phyloP scores from a whole-genome alignment of 2,888 invertebrate species.

The Limnephilus auricula region DNA sequence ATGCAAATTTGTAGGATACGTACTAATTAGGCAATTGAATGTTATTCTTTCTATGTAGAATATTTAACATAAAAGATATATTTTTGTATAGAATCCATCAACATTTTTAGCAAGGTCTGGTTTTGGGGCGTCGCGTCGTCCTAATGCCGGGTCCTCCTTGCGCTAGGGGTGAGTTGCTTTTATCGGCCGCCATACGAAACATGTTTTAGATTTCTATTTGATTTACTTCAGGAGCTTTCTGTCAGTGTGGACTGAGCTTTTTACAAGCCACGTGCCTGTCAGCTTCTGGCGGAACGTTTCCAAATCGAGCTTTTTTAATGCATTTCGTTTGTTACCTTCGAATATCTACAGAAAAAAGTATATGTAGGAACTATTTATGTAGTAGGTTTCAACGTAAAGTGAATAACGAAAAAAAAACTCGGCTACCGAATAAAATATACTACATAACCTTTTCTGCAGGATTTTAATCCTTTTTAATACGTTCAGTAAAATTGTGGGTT shows the following conservation, averaged over 20 bases:
- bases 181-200: slow-evolving; percentile 41
- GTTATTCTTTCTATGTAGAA: too few relatives aligned
- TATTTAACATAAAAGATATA: too few relatives aligned
- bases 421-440: too few relatives aligned
- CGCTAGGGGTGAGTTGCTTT: slow-evolving; percentile 34
- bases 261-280: slow-evolving; percentile 33
- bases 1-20: too few relatives aligned
- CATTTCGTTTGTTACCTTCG: background rate
- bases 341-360: background rate
- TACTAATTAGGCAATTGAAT: too few relatives aligned
- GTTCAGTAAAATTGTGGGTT: too few relatives aligned
- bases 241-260: slow-evolving; percentile 40
- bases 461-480: too few relatives aligned
- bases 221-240: slow-evolving; percentile 43
- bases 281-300: background rate
- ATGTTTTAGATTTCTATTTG: slow-evolving; percentile 55
- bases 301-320: background rate
- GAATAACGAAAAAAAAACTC: too few relatives aligned
- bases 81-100: background rate
- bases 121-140: too few relatives aligned
- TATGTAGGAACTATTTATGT: background rate
- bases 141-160: background rate
- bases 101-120: background rate
- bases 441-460: too few relatives aligned
- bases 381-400: too few relatives aligned